Conservation (phyloP, 1,140 invertebrate genomes). For the Sinonovacula constricta region DNA sequence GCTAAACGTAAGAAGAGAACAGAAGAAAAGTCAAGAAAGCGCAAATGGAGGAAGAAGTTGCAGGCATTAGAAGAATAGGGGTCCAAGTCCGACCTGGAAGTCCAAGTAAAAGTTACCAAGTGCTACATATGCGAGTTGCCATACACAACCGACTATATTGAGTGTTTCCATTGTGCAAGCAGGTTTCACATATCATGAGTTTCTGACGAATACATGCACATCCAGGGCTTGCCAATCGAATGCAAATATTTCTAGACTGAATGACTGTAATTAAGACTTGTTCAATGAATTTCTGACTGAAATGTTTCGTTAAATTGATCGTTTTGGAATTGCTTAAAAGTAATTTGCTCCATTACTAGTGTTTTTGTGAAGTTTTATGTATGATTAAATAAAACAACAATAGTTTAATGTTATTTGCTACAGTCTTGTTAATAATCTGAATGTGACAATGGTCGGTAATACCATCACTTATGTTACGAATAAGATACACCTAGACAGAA, state of each 20-base stretch:
- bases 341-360: too few species aligned
- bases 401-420: too few species aligned
- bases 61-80: background rate
- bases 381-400: too few species aligned
- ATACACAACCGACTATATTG: background rate
- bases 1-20: background rate
- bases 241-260: background rate
- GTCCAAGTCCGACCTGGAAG: background rate
- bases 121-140: slow-evolving; percentile 1
- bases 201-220: background rate
- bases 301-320: too few species aligned
- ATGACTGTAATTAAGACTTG: too few species aligned
- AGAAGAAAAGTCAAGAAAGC: background rate
- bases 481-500: too few species aligned
- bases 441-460: too few species aligned
- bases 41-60: slow-evolving; percentile 4
- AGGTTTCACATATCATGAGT: slow-evolving; percentile 4
- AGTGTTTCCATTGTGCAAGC: background rate
- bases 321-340: too few species aligned
- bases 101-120: background rate
- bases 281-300: too few species aligned
- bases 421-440: too few species aligned
- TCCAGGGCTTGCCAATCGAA: background rate
- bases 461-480: too few species aligned
- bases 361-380: too few species aligned